phyloP scores from a whole-genome alignment of 2,888 invertebrate genomes.

The Pediacus dermestoides region DNA sequence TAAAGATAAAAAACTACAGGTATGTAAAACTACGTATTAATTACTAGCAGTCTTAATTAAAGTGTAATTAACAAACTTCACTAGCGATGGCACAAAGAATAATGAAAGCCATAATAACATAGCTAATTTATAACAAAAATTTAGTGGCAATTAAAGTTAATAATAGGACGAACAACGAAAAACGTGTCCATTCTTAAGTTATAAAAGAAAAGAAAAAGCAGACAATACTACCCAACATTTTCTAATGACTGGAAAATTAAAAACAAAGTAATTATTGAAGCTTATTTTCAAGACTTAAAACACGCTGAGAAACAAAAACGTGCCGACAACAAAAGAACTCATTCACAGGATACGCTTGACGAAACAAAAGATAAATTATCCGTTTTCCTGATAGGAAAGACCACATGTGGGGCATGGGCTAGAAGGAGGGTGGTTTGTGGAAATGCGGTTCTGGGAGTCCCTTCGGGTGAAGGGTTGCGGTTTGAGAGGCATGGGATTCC shows the following conservation, averaged over 20 bases:
- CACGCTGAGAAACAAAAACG: slow-evolving; percentile 35
- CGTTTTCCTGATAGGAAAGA: slow-evolving; percentile 33
- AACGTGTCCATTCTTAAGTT: too few species aligned
- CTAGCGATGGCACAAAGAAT: too few species aligned
- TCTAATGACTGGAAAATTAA: slow-evolving; percentile 25
- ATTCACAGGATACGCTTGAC: slow-evolving; percentile 34
- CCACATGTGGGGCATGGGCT: slow-evolving; percentile 33
- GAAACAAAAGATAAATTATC: slow-evolving; percentile 45
- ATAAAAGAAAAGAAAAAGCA: too few species aligned
- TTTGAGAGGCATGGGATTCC: slow-evolving; percentile 30
- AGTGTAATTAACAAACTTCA: too few species aligned
- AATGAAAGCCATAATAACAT: too few species aligned
- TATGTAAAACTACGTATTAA: too few species aligned
- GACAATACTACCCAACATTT: too few species aligned
- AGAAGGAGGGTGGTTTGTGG: slow-evolving; percentile 18
- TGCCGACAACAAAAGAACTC: slow-evolving; percentile 37
- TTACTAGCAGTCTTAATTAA: too few species aligned
- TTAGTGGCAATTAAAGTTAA: too few species aligned
- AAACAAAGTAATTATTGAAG: slow-evolving; percentile 23
- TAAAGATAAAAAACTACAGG: too few species aligned
- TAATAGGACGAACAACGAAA: too few species aligned
- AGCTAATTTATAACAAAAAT: too few species aligned
- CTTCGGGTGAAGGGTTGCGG: slow-evolving; percentile 21
- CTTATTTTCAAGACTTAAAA: slow-evolving; percentile 29
- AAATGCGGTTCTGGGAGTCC: slow-evolving; percentile 13